Evolutionary conservation across 2,113 vertebrate species (phyloP), one percentile per base, ranked within the genome.

Genomic region (Cyphomyrus plagiostoma): DNA sequence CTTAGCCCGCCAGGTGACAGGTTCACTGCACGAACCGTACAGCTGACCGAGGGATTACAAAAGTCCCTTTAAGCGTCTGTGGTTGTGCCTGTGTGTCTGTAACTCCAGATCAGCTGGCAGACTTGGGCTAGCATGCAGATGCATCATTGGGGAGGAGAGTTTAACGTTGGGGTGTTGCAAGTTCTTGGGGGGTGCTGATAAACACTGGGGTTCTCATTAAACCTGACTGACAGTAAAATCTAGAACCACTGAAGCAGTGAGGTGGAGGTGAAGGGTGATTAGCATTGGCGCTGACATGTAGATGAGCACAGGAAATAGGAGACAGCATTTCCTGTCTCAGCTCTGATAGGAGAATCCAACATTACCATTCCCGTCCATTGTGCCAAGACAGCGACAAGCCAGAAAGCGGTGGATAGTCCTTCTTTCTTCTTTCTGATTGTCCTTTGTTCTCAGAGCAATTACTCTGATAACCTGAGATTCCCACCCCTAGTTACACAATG

Each of bases 151-250:
- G 45, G 70, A n/a, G 49, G 21, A 13, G 23, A 45, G 35, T 19
- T 26, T 80, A 6, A 88, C 1, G 13, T 15, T 77, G 17, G 35
- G 30, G 35, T 80, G 35, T 26, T 74, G 13, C 88, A 77, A 46
- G 48, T 46, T 80, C 13, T 4, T 80, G 88, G n/a, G 46, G 26
- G 88, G 50, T 56, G 74, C 30, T 30, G 88, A 83, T 39, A 50
- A 82, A 39, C 35, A 21, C 48, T 13, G 74, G 80, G 49, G 30
- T 89, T 21, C 74, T 56, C 50, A 56, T 52, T 56, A 89, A 48
- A 80, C 46, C 35, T 80, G 80, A 56, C 56, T 88, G 74, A 48
- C 52, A 86, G 89, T 91, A 87, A 89, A 90, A 88, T 89, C 70
- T 82, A 82, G 88, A 90, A 49, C 58, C 86, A 26, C 80, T 56